Conservation (phyloP, 2,888 invertebrate genomes). For the Luffia ferchaultella region DNA sequence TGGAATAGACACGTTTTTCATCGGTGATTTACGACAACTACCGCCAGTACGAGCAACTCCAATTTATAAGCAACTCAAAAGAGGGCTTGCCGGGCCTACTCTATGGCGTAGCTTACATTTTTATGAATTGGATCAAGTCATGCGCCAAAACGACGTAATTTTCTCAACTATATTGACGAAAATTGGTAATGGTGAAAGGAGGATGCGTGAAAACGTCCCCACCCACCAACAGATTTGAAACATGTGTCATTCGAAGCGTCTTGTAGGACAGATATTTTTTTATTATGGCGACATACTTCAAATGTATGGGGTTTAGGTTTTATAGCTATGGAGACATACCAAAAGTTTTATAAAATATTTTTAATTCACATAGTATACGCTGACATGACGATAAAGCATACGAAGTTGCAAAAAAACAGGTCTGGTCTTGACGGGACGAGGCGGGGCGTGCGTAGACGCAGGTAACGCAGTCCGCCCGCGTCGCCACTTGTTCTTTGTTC, state of each 20-base stretch:
- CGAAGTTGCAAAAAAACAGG: too few relatives aligned
- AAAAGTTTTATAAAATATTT: slow-evolving; percentile 21
- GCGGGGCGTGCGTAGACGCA: too few relatives aligned
- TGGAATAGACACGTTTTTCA: slow-evolving; percentile 13
- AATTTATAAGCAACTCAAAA: slow-evolving; percentile 19
- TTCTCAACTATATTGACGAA: slow-evolving; percentile 26
- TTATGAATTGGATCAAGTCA: slow-evolving; percentile 23
- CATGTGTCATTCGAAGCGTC: slow-evolving; percentile 14
- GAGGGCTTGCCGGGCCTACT: slow-evolving; percentile 18
- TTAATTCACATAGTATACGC: slow-evolving; percentile 24
- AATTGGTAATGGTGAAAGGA: slow-evolving; percentile 24
- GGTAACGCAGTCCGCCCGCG: too few relatives aligned
- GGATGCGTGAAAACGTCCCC: too few relatives aligned
- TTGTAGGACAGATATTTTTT: too few relatives aligned
- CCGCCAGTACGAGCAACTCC: slow-evolving; percentile 27
- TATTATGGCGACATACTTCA: too few relatives aligned
- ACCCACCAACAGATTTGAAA: too few relatives aligned
- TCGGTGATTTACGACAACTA: slow-evolving; percentile 19
- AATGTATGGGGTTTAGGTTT: slow-evolving; percentile 20
- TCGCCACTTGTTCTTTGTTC: too few relatives aligned
- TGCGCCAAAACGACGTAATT: slow-evolving; percentile 25
- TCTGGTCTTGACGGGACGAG: too few relatives aligned
- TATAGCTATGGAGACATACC: slow-evolving; percentile 19
- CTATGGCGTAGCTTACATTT: slow-evolving; percentile 26
- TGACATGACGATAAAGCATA: too few relatives aligned